Evolutionary conservation across 2,797 vertebrate species (phyloP), one percentile per base, ranked within the genome.

Genomic region (Apogon hyalosoma): DNA sequence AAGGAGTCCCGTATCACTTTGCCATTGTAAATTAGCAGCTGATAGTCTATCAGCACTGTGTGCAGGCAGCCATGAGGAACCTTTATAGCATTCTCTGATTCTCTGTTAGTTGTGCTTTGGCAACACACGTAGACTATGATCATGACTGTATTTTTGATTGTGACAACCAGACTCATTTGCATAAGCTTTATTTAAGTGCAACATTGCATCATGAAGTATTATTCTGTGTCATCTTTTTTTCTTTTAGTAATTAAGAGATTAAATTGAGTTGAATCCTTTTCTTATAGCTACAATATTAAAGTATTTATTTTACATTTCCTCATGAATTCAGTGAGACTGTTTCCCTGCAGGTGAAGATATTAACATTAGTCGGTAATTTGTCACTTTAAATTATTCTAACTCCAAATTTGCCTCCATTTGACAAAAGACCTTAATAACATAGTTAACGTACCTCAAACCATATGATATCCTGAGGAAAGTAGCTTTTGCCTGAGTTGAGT

Each of bases 91-190:
- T n/a, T n/a, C n/a, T n/a, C n/a, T n/a, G n/a, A 63, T 43, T 55
- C 19, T 12, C 43, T 18, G 24, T 13, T 24, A 36, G 49, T 3
- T 36, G 31, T 77, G 67, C 46, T 80, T 62, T 76, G 56, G 53
- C 40, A 38, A 11, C 62, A 41, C 43, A 21, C 52, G 36, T 24
- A 3, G 48, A 58, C 63, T 36, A 1, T 24, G 21, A 24, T 24
- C 21, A 24, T 4, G 4, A 4, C 21, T 24, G 21, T 38, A 59
- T 2, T 14, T 24, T 62, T n/a, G 56, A 3, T 50, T 70, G 12
- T 63, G 58, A 75, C 59, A 61, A 18, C 40, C 55, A 2, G 47
- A 66, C 4, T 15, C 1, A 71, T 73, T 75, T 61, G 16, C 63
- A 74, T 74, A 14, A 18, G 56, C 28, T 41, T 53, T 56, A 52